Evolutionary conservation across 2,797 vertebrate species (phyloP).

Genomic region (Sciurus vulgaris): DNA sequence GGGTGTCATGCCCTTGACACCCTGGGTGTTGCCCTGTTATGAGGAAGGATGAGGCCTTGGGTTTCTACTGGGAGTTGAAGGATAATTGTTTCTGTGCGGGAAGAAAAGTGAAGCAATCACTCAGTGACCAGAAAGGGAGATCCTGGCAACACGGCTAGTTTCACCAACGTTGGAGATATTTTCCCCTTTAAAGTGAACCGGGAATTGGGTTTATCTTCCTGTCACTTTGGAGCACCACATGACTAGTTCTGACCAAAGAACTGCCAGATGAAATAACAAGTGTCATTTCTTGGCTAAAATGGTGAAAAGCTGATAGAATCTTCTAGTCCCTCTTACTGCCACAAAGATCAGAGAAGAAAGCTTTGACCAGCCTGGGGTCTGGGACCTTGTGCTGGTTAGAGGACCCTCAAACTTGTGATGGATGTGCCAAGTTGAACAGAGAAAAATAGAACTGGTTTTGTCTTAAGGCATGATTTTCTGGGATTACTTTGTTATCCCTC

Average conservation of each 20-base stretch:
- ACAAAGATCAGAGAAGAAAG: neutral
- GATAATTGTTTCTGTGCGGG: neutral
- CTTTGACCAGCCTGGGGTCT: neutral
- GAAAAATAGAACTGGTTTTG: neutral
- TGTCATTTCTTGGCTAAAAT: neutral
- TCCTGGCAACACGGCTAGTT: neutral
- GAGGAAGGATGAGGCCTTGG: neutral
- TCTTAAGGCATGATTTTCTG: neutral
- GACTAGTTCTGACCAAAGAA: neutral
- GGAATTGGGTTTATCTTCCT: neutral
- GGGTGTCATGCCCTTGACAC: neutral
- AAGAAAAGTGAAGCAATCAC: constrained; percentile 5
- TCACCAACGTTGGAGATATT: neutral
- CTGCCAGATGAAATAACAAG: neutral
- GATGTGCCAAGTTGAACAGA: neutral
- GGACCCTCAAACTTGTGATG: neutral
- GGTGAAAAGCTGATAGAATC: neutral
- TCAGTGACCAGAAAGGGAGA: neutral
- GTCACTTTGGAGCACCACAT: neutral
- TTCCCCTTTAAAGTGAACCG: neutral
- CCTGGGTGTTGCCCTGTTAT: neutral
- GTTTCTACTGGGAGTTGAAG: neutral
- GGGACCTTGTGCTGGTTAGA: too few relatives aligned
- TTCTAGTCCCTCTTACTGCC: neutral
- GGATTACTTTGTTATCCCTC: neutral